Evolutionary conservation across 1,140 invertebrate species (phyloP), one percentile per base, ranked within the genome.

Genomic region (Drosophila novamexicana): DNA sequence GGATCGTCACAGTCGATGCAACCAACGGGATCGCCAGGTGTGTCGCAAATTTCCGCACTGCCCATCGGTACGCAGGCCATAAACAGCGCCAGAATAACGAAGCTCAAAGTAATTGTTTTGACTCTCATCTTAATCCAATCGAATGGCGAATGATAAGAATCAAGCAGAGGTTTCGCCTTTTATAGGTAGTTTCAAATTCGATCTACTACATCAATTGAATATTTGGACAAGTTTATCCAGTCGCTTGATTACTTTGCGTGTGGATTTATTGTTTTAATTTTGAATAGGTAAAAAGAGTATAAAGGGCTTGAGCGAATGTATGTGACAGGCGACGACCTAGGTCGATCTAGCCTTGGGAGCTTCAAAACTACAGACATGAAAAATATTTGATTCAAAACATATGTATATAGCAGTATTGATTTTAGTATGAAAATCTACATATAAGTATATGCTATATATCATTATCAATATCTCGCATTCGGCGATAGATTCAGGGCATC

Each of bases 1-100:
- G 39, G 5, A 45, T 45, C 45, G 0, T n/a, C 16, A 14, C 72
- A 75, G 36, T 75, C 66, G 12, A 37, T 64, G 22, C 54, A 70
- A 4, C 47, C 72, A 32, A 14, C 32, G 9, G 59, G 65, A 12
- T 56, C 34, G 16, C 29, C 29, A n/a, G 8, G 12, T 0, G 34
- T 36, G 9, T 16, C 29, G 9, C 65, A 75, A 2, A 8, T 40
- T 1, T 45, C 45, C 0, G 47, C 44, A 10, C 32, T 66, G 29
- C n/a, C 32, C 6, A 22, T 10, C 3, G 72, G 72, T 34, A 61
- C 29, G 1, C 56, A n/a, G 4, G 53, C 34, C n/a, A 65, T 7
- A 8, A 57, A 7, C 5, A 71, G 9, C 6, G 45, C 59, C 54
- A 75, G n/a, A n/a, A 74, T 6, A 7, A 14, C 32, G 42, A 56